Base-by-base conservation (phyloP, 2,888 invertebrate genomes). In the Noctua janthe region DNA sequence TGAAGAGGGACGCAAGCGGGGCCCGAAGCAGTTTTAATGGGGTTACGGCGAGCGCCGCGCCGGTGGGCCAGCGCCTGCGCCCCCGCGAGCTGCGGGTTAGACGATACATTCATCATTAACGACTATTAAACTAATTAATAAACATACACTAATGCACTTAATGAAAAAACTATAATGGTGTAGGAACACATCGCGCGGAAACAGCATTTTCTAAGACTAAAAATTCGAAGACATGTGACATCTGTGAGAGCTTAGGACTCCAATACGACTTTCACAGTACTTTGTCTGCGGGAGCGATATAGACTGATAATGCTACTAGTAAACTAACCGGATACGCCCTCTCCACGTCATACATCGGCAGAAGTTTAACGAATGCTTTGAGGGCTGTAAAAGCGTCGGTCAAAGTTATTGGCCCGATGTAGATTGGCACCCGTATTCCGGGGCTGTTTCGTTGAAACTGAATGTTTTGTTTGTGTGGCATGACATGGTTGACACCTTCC, bases 21-120 rank as follows among this genome's bases (percentile, higher is more conserved):
- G 93, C 94, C 93, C 93, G 94, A 92, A 95, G 95, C 95, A 94
- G 94, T 95, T 95, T 95, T 96, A 96, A 97, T 96, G 95, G 97
- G 95, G 96, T 95, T 95, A 95, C 93, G 91, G 90, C 88, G 92
- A 90, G 89, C 84, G 88, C 86, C 80, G 83, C 89, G 88, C 86
- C 80, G 83, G 88, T 86, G 75, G 69, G 71, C 71, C 85, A 43
- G 88, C 79, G 80, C 75, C 70, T 81, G 83, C 83, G 77, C 81
- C 73, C 56, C 71, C 81, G 49, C 69, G 66, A 29, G 23, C 66
- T 35, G 54, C 71, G 29, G 54, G 73, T 74, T 86, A 86, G 43
- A 70, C 49, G 64, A 35, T 51, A 72, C 35, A 75, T 77, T 76
- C 70, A 82, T 78, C 80, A 80, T 80, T 74, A 62, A 80, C 67